Percentiles rank a stretch among this genome's conserved stretches.
These are phyloP conservation scores for Taurulus bubalis DNA, from an alignment of 2,113 vertebrate species.

Conservation along the genomic window DNA sequence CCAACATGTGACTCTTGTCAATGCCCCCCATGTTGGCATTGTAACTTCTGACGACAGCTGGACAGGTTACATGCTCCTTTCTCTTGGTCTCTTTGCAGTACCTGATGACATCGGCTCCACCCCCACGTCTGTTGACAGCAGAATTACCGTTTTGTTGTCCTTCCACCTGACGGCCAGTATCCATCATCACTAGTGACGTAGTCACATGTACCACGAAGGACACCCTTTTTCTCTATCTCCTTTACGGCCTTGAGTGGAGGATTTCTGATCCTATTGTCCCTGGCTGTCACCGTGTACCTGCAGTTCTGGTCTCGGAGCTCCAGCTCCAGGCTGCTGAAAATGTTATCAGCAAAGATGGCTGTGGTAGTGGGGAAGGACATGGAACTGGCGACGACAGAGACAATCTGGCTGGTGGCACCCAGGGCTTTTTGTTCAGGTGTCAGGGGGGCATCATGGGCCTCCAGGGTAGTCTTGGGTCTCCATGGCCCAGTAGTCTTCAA, in stretches of 20 bases:
- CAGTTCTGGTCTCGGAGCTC: neutral
- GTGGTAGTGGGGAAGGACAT: conserved; percentile 5
- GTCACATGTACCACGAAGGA: neutral
- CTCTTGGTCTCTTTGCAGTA: conserved; percentile 34
- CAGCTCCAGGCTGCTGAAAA: conserved; percentile 6
- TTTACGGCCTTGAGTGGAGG: conserved; percentile 16
- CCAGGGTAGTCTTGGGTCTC: conserved; percentile 15
- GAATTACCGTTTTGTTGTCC: neutral
- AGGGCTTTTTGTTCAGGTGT: neutral
- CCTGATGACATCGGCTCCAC: conserved; percentile 2
- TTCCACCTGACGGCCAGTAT: conserved; percentile 17
- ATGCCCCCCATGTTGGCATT: conserved; percentile 20
- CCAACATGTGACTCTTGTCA: conserved; percentile 23
- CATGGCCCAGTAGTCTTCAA: conserved; percentile 17
- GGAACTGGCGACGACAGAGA: neutral
- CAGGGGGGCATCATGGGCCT: neutral
- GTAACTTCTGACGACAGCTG: conserved; percentile 16
- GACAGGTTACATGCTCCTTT: conserved; percentile 12
- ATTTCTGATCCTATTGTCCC: neutral
- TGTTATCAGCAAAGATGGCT: conserved; percentile 7
- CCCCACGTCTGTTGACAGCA: conserved; percentile 15
- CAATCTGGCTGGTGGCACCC: conserved; percentile 6
- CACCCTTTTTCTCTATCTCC: conserved; percentile 29
- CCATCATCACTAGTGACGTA: conserved; percentile 12
- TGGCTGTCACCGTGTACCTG: conserved; percentile 5